These are phyloP conservation scores for Petroica traversi DNA, from an alignment of 2,113 vertebrate species.

Conservation along the genomic window DNA sequence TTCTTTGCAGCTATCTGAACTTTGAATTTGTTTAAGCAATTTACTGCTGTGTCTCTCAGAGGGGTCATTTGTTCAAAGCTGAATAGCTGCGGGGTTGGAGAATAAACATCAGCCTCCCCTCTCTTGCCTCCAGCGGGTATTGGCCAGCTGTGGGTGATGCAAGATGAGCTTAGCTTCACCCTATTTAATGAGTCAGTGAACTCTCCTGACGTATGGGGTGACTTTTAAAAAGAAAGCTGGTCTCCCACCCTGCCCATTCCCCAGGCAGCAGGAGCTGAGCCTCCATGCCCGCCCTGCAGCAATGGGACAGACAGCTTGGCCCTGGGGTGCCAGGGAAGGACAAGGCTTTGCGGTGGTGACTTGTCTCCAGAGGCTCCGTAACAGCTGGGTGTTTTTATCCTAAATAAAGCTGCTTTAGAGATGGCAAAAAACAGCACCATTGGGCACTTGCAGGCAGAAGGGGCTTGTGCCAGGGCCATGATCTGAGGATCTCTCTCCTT, in stretches of 20 bases:
- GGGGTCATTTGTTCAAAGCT: background rate
- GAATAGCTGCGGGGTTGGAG: background rate
- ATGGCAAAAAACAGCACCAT: rapidly evolving
- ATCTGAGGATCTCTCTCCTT: rapidly evolving
- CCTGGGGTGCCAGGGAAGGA: background rate
- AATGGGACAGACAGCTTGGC: background rate
- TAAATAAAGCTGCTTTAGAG: background rate
- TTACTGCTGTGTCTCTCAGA: background rate
- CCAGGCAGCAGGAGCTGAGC: background rate
- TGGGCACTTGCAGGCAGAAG: background rate
- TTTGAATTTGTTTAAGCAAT: conserved; percentile 42
- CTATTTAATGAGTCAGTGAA: background rate
- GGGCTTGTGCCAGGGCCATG: background rate
- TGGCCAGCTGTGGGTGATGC: background rate
- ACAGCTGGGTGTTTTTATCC: rapidly evolving
- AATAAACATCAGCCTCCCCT: background rate
- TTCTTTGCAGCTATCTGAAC: conserved; percentile 21
- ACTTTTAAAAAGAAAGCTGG: background rate
- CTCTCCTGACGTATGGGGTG: background rate
- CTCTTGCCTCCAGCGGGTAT: background rate
- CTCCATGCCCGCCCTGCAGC: rapidly evolving
- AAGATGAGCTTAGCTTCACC: background rate
- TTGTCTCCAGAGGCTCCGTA: background rate
- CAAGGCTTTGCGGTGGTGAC: background rate
- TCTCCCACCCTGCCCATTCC: background rate